phyloP scores from a whole-genome alignment of 1,140 invertebrate species.

The Caenorhabditis brenneri region DNA sequence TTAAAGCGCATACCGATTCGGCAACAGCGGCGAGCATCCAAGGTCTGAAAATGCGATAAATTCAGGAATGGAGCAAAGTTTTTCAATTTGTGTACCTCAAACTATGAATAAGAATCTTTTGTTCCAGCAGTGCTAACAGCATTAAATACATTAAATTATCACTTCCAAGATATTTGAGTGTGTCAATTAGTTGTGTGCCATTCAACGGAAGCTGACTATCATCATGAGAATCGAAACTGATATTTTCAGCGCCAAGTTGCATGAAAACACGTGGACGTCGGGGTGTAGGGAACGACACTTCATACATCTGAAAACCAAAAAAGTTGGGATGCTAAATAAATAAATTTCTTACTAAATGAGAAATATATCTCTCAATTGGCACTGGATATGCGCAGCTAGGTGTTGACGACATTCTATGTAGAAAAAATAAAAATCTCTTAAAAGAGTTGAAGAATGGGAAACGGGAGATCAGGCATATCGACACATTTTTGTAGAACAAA shows the following conservation, averaged over 20 bases:
- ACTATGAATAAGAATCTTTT: slow-evolving; percentile 75
- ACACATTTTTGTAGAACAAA: slow-evolving; percentile 87
- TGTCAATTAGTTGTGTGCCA: slow-evolving; percentile 77
- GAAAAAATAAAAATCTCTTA: slow-evolving; percentile 81
- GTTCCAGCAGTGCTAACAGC: slow-evolving; percentile 88
- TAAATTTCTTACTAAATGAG: slow-evolving; percentile 61
- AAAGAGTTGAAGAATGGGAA: slow-evolving; percentile 98
- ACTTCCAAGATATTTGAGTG: slow-evolving; percentile 87
- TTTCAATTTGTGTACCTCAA: no score
- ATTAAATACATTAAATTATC: slow-evolving; percentile 91
- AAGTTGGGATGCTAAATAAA: no score
- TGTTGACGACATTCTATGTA: slow-evolving; percentile 81
- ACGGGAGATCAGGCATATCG: slow-evolving; percentile 90
- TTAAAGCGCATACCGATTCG: slow-evolving; percentile 92
- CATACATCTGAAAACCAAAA: slow-evolving; percentile 84
- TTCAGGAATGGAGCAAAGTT: not conserved
- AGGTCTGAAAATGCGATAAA: slow-evolving; percentile 77
- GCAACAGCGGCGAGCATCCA: slow-evolving; percentile 96
- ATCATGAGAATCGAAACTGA: slow-evolving; percentile 90
- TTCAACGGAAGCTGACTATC: slow-evolving; percentile 86
- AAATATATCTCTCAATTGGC: slow-evolving; percentile 83
- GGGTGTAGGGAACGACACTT: slow-evolving; percentile 94
- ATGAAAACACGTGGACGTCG: slow-evolving; percentile 81
- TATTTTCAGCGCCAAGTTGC: slow-evolving; percentile 77
- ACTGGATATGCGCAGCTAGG: slow-evolving; percentile 78